phyloP scores from a whole-genome alignment of 2,113 vertebrate species.

The Leiothrix lutea region DNA sequence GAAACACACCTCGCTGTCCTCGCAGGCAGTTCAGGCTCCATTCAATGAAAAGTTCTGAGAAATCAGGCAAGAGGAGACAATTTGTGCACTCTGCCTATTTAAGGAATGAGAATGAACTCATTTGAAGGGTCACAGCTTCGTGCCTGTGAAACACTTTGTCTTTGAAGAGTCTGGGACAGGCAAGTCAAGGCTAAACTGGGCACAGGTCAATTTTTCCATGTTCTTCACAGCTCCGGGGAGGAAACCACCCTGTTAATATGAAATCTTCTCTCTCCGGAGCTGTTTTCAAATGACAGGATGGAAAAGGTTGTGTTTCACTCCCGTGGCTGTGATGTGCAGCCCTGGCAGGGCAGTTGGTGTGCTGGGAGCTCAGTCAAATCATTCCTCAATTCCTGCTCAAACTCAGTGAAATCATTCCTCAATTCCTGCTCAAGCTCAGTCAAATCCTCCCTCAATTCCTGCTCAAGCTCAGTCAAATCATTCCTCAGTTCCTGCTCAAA shows the following conservation, averaged over 20 bases:
- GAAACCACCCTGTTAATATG: slow-evolving; percentile 32
- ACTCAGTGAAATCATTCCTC: no score
- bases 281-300: neutral
- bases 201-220: slow-evolving; percentile 37
- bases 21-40: neutral
- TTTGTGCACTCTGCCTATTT: neutral
- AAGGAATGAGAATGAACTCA: slow-evolving; percentile 2
- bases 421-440: no score
- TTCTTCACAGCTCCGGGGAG: neutral
- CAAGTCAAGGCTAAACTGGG: slow-evolving; percentile 26
- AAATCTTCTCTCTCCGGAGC: neutral
- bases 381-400: no score
- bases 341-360: neutral
- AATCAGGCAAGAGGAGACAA: neutral
- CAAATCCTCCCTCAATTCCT: no score
- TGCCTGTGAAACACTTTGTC: neutral
- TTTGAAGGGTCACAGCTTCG: slow-evolving; percentile 11
- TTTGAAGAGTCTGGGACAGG: neutral
- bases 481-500: no score
- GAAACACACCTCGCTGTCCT: neutral
- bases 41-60: neutral
- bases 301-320: slow-evolving; percentile 23
- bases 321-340: neutral
- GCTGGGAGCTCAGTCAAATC: neutral
- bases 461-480: no score